Conservation (phyloP, 2,888 invertebrate species). For the Athrips mouffetella region DNA sequence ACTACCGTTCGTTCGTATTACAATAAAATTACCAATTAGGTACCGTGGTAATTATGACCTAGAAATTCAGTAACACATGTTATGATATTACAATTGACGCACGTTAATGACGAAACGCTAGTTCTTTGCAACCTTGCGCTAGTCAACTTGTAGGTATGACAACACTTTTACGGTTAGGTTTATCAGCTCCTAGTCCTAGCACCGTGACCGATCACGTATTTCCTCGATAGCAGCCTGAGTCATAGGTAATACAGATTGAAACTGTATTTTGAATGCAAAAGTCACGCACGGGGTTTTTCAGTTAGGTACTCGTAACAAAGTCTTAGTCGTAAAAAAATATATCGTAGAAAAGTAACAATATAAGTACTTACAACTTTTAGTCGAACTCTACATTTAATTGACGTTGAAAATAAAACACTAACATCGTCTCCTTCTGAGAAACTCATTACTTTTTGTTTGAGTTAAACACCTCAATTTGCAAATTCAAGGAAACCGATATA, state of each 20-base stretch:
- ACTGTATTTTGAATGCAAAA: not conserved
- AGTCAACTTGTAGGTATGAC: not conserved
- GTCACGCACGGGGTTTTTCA: constrained; percentile 11
- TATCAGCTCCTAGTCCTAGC: constrained; percentile 42
- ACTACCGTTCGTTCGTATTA: too few relatives aligned
- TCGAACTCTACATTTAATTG: too few relatives aligned
- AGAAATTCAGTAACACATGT: not conserved
- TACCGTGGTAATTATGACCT: too few relatives aligned
- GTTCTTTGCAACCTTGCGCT: not conserved
- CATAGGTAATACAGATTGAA: constrained; percentile 34
- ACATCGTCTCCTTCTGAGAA: constrained; percentile 2
- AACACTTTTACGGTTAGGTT: constrained; percentile 13
- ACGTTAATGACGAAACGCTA: not conserved
- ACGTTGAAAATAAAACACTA: not conserved
- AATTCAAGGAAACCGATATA: constrained; percentile 15
- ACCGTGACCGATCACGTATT: constrained; percentile 58
- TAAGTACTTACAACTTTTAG: too few relatives aligned
- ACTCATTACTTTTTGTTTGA: constrained; percentile 17
- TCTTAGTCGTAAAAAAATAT: too few relatives aligned
- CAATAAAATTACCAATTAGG: too few relatives aligned
- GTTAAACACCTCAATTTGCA: constrained; percentile 22
- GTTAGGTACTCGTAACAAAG: too few relatives aligned
- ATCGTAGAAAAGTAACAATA: too few relatives aligned
- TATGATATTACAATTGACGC: not conserved
- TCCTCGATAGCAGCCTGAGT: constrained; percentile 50